Conservation (phyloP, 2,113 vertebrate genomes). For the Mungos mungo region DNA sequence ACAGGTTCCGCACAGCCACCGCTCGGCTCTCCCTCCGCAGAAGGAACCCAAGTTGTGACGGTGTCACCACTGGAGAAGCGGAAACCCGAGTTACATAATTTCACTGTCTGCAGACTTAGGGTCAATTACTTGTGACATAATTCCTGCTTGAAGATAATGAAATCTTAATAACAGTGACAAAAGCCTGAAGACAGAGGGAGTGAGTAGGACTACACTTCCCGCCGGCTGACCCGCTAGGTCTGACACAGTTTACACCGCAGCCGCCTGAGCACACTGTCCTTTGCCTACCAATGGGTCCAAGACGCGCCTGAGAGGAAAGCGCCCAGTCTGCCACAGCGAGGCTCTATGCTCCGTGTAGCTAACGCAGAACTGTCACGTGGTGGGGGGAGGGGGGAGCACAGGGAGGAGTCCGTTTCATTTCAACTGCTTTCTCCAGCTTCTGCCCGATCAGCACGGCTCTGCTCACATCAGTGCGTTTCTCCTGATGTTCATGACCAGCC, state of each 20-base stretch:
- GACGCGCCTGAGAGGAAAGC: slow-evolving; percentile 8
- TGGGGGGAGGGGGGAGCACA: not conserved
- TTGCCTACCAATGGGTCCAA: not conserved
- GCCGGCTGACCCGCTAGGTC: not conserved
- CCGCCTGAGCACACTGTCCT: not conserved
- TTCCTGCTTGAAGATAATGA: slow-evolving; percentile 62
- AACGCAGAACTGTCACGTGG: not conserved
- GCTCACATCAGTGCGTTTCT: slow-evolving; percentile 83
- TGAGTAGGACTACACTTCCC: not conserved
- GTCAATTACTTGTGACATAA: slow-evolving; percentile 67
- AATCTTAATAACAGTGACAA: slow-evolving; percentile 35
- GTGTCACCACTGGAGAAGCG: slow-evolving; percentile 46
- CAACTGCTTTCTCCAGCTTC: slow-evolving; percentile 19
- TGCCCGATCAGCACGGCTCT: not conserved
- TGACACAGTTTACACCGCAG: not conserved
- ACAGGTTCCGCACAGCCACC: not conserved
- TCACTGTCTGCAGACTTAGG: slow-evolving; percentile 54
- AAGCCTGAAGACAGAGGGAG: not conserved
- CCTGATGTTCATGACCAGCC: slow-evolving; percentile 92
- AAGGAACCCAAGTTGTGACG: slow-evolving; percentile 47
- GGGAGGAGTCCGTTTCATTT: not conserved
- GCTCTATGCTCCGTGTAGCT: not conserved
- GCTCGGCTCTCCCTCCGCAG: not conserved
- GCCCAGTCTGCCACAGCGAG: slow-evolving; percentile 10
- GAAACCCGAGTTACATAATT: slow-evolving; percentile 61